Evolutionary conservation across 2,113 vertebrate genomes (phyloP).

Genomic region (Chamaea fasciata): DNA sequence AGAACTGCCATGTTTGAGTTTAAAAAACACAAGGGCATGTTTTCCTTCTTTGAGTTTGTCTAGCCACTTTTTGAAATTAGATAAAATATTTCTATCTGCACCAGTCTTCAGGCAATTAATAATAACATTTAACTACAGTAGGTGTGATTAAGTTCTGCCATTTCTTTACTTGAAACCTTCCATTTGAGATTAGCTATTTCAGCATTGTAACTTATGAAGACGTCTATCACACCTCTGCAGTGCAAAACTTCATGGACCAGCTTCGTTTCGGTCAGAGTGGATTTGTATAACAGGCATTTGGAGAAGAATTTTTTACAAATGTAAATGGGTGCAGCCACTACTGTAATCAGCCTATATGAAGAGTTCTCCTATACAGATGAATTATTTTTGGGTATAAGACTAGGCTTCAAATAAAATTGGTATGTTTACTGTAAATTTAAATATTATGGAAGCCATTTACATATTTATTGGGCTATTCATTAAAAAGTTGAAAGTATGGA

Average conservation of each 20-base stretch:
- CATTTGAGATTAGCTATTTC: not conserved
- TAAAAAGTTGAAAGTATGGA: not conserved
- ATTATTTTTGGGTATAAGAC: not conserved
- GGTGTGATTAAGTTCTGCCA: not conserved
- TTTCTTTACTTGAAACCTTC: not conserved
- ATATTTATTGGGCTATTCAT: not conserved
- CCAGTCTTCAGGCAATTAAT: not conserved
- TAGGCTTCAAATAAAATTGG: not conserved
- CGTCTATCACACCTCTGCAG: not conserved
- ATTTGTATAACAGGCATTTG: not conserved
- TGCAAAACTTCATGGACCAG: not conserved
- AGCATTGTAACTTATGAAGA: not conserved
- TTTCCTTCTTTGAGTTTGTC: not conserved
- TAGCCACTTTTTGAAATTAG: not conserved
- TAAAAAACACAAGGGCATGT: not conserved
- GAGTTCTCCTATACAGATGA: not conserved
- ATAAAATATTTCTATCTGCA: not conserved
- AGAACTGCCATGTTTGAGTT: not conserved
- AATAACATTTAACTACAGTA: not conserved
- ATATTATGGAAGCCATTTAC: not conserved
- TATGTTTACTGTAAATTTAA: not conserved
- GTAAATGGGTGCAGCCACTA: not conserved
- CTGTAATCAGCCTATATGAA: not conserved
- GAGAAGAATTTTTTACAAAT: not conserved
- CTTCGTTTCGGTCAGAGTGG: not conserved